Percentiles rank a stretch among this genome's conserved stretches.
These are phyloP conservation scores for Elymnias hypermnestra DNA, from an alignment of 1,140 invertebrate species.

Conservation along the genomic window DNA sequence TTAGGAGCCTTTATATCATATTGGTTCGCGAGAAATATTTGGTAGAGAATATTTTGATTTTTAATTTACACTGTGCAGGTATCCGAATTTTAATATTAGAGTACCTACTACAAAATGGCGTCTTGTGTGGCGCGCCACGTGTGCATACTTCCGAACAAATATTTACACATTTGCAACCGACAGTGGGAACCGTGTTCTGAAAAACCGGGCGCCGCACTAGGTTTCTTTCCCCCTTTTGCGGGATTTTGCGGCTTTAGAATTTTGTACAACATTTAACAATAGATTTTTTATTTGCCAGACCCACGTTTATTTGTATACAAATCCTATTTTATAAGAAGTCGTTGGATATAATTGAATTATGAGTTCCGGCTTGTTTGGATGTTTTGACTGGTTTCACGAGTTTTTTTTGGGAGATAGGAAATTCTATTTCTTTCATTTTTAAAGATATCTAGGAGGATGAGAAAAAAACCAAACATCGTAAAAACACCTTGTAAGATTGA, in stretches of 20 bases:
- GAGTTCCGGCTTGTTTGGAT: conserved; percentile 41
- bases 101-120: conserved; percentile 38
- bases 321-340: conserved; percentile 47
- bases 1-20: too few relatives aligned
- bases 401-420: conserved; percentile 1
- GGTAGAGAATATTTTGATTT: too few relatives aligned
- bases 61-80: too few relatives aligned
- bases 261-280: conserved; percentile 34
- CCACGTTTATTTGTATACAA: conserved; percentile 34
- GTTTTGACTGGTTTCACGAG: conserved; percentile 22
- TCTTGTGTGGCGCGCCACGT: conserved; percentile 64
- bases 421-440: too few relatives aligned
- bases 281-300: conserved; percentile 29
- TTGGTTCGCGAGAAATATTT: too few relatives aligned
- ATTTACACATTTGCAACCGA: conserved; percentile 63
- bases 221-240: conserved; percentile 19
- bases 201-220: conserved; percentile 54
- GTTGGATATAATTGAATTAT: conserved; percentile 62
- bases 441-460: too few relatives aligned
- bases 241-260: conserved; percentile 8
- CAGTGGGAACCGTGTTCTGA: conserved; percentile 51
- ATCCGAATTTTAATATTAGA: conserved; percentile 1
- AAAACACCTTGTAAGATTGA: too few relatives aligned
- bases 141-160: conserved; percentile 46
- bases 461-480: too few relatives aligned